These are phyloP conservation scores for Phataginus tetradactyla DNA, from an alignment of 2,797 vertebrate species.

Conservation along the genomic window DNA sequence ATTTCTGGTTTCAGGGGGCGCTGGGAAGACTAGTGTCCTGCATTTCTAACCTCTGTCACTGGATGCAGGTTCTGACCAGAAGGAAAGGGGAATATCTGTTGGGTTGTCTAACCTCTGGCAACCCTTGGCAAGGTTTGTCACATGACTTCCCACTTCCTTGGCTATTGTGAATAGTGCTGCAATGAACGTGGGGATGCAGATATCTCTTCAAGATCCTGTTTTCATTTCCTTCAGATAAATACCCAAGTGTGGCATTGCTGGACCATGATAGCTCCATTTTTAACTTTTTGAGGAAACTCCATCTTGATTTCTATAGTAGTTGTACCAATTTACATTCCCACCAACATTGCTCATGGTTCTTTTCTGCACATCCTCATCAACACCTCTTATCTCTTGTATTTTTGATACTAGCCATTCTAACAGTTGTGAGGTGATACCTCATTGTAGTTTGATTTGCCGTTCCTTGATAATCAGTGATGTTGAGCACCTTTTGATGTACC, in stretches of 20 bases:
- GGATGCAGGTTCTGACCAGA: neutral
- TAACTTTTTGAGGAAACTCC: neutral
- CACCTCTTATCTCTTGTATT: neutral
- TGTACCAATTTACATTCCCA: neutral
- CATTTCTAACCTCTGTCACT: constrained; percentile 31
- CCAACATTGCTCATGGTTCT: neutral
- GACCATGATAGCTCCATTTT: neutral
- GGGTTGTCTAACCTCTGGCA: neutral
- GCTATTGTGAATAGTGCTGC: neutral
- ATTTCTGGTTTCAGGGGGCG: constrained; percentile 3
- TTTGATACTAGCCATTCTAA: neutral
- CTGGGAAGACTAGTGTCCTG: constrained; percentile 14
- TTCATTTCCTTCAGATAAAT: constrained; percentile 10
- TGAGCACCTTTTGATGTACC: neutral
- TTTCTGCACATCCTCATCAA: neutral
- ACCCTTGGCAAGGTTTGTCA: neutral
- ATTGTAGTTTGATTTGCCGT: neutral
- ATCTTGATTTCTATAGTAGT: neutral
- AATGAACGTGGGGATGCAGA: neutral
- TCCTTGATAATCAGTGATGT: neutral
- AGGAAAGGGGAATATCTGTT: neutral
- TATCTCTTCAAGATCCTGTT: neutral
- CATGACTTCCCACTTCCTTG: neutral
- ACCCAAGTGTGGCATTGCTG: neutral
- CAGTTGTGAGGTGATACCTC: neutral